Evolutionary conservation across 2,797 vertebrate species (phyloP).

Genomic region (Parotocinclus haroldoi): DNA sequence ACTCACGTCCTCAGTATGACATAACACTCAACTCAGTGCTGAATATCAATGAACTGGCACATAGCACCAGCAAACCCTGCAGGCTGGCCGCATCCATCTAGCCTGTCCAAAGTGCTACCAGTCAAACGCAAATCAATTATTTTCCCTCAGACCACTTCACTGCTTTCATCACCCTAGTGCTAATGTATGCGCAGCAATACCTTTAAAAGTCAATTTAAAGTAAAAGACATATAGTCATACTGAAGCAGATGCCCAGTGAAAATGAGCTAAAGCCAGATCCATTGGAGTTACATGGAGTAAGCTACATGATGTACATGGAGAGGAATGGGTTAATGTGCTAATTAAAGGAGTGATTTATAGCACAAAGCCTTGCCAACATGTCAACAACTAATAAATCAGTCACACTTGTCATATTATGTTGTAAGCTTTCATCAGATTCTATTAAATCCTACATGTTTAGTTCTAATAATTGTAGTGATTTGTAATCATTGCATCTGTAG

Average conservation of each 20-base stretch:
- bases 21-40: not conserved
- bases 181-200: not conserved
- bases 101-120: not conserved
- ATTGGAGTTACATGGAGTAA: constrained; percentile 11
- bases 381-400: constrained; percentile 12
- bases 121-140: constrained; percentile 2
- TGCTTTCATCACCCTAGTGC: not conserved
- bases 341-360: constrained; percentile 18
- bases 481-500: no score
- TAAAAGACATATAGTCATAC: constrained; percentile 9
- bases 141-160: constrained; percentile 1
- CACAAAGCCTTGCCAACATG: constrained; percentile 2
- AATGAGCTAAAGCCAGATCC: constrained; percentile 12
- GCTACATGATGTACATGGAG: constrained; percentile 15
- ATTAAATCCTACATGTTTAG: no score
- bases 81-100: constrained; percentile 16
- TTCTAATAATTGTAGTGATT: no score
- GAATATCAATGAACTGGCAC: not conserved
- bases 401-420: not conserved
- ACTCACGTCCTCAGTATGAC: not conserved
- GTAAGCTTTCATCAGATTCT: no score
- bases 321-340: constrained; percentile 17
- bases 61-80: not conserved
- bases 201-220: constrained; percentile 16
- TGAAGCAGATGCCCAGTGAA: constrained; percentile 4